phyloP scores from a whole-genome alignment of 2,797 vertebrate species.

The Melanotaenia pygmaea region DNA sequence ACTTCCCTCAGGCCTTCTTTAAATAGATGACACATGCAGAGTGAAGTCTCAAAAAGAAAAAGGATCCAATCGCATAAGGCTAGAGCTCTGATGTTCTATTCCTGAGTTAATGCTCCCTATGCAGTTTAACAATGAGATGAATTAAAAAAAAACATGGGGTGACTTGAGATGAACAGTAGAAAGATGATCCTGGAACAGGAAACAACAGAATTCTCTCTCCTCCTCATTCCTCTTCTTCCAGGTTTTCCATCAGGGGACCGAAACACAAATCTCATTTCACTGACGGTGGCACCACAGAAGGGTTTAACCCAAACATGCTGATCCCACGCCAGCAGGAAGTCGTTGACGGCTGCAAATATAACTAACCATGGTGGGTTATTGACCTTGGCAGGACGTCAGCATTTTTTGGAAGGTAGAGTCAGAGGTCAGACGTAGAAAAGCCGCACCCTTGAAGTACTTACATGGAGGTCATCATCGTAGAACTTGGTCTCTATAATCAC shows the following conservation, averaged over 20 bases:
- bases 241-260: slow-evolving; percentile 46
- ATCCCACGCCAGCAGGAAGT: slow-evolving; percentile 39
- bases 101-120: slow-evolving; percentile 68
- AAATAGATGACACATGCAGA: slow-evolving; percentile 14
- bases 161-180: slow-evolving; percentile 46
- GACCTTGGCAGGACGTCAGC: slow-evolving; percentile 65
- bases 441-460: slow-evolving; percentile 98
- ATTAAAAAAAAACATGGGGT: slow-evolving; percentile 33
- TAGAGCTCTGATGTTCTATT: slow-evolving; percentile 43
- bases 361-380: slow-evolving; percentile 52
- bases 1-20: slow-evolving; percentile 9
- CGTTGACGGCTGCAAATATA: slow-evolving; percentile 42
- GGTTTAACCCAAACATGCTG: slow-evolving; percentile 28
- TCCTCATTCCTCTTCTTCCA: slow-evolving; percentile 39
- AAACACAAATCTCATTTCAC: slow-evolving; percentile 47
- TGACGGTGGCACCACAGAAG: slow-evolving; percentile 36
- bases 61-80: slow-evolving; percentile 33
- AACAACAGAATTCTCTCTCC: slow-evolving; percentile 29
- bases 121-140: neutral
- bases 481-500: slow-evolving; percentile 99
- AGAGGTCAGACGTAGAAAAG: slow-evolving; percentile 95
- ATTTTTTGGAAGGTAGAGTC: slow-evolving; percentile 42
- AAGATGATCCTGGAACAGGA: slow-evolving; percentile 29
- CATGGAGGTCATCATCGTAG: slow-evolving; percentile 96
- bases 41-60: slow-evolving; percentile 25